Evolutionary conservation across 2,113 vertebrate species (phyloP).

Genomic region (Empidonax traillii): DNA sequence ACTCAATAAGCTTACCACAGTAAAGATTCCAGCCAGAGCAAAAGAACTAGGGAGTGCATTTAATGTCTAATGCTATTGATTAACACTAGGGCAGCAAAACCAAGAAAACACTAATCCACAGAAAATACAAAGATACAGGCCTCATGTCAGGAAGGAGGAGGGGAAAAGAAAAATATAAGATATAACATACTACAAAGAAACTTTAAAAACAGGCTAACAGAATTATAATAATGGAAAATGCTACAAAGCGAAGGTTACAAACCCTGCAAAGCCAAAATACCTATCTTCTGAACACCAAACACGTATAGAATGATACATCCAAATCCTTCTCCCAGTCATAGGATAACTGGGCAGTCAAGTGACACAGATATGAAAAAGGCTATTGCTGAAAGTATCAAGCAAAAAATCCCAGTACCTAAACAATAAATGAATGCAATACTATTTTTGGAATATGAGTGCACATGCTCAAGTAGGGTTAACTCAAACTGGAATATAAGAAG

Average conservation of each 20-base stretch:
- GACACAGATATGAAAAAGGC: neutral
- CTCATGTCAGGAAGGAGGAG: neutral
- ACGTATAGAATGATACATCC: neutral
- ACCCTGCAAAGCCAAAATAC: neutral
- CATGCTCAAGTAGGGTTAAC: neutral
- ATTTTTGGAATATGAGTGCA: neutral
- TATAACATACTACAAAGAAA: neutral
- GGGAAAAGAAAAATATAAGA: fast-evolving
- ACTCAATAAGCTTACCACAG: neutral
- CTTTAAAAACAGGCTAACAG: neutral
- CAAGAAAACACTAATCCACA: neutral
- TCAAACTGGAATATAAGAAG: neutral
- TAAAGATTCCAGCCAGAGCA: neutral
- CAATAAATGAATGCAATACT: neutral
- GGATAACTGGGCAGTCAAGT: neutral
- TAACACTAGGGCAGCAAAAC: neutral
- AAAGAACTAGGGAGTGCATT: neutral
- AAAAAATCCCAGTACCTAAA: neutral
- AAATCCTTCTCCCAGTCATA: neutral
- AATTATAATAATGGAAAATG: neutral
- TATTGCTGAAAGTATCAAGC: neutral
- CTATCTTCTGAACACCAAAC: neutral
- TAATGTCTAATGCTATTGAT: neutral
- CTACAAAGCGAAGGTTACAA: neutral
- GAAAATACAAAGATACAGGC: neutral